These are phyloP conservation scores for Haemorhous mexicanus DNA, from an alignment of 2,113 vertebrate genomes.

Conservation along the genomic window DNA sequence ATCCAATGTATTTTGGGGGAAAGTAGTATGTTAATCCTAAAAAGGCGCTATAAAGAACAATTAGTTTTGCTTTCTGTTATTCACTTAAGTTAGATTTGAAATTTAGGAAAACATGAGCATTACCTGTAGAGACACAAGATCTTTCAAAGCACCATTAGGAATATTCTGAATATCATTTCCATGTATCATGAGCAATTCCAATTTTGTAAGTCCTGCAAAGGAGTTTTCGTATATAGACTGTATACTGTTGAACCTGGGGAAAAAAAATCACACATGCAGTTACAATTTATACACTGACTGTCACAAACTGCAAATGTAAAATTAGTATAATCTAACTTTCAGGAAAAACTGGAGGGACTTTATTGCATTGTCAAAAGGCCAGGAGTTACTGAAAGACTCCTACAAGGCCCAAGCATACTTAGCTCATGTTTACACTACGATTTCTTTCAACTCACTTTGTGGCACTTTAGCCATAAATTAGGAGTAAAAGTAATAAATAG, in stretches of 20 bases:
- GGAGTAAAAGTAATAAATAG: not conserved
- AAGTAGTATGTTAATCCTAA: not conserved
- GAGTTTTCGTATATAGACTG: conserved; percentile 75
- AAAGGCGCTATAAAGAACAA: not conserved
- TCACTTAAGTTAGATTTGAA: not conserved
- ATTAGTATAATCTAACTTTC: not conserved
- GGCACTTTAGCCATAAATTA: not conserved
- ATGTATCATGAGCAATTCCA: conserved; percentile 90
- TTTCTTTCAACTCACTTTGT: conserved; percentile 19
- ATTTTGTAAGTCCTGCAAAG: conserved; percentile 78
- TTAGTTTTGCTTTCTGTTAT: not conserved
- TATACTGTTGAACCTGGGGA: conserved; percentile 88
- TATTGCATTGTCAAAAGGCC: not conserved
- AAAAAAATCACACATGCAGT: not conserved
- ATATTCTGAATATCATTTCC: conserved; percentile 86
- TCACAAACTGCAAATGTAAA: not conserved
- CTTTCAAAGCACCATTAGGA: conserved; percentile 79
- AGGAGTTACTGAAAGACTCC: not conserved
- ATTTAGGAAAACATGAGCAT: not conserved
- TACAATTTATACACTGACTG: not conserved
- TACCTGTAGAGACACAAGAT: conserved; percentile 89
- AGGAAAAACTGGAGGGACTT: not conserved
- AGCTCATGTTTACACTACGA: not conserved
- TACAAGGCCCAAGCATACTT: not conserved
- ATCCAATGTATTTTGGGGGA: not conserved